A percentile compares a stretch with the other conserved stretches of the same genome.
Conservation (phyloP, 2,888 invertebrate genomes). For the Palloptera scutellata region DNA sequence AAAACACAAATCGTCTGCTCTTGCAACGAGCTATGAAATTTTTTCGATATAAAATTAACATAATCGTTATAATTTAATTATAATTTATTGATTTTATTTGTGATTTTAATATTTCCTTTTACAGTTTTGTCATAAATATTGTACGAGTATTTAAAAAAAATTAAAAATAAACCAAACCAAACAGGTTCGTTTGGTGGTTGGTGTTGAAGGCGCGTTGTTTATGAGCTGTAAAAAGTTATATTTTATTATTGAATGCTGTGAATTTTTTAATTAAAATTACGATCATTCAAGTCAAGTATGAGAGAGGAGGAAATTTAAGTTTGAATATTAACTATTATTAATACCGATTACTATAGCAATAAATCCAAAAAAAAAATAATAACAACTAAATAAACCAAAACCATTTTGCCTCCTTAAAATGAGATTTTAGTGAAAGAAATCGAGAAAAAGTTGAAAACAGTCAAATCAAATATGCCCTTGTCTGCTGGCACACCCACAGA, state of each 20-base stretch:
- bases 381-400: too few species aligned
- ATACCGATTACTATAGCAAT: too few species aligned
- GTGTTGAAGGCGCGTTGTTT: constrained; percentile 58
- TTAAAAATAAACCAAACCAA: too few species aligned
- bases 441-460: constrained; percentile 3
- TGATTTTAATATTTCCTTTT: constrained; percentile 4
- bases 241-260: constrained; percentile 22
- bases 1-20: constrained; percentile 9
- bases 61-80: constrained; percentile 60
- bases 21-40: constrained; percentile 27
- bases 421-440: not conserved
- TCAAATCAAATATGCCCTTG: constrained; percentile 37
- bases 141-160: too few species aligned
- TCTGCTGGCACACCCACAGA: constrained; percentile 34
- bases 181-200: not conserved
- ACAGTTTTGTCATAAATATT: not conserved
- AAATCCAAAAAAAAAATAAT: too few species aligned
- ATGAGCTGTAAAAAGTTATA: constrained; percentile 52
- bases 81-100: constrained; percentile 53
- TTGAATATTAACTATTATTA: too few species aligned
- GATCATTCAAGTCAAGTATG: too few species aligned
- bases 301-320: too few species aligned
- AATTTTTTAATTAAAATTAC: too few species aligned
- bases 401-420: too few species aligned
- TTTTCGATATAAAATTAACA: constrained; percentile 50